A percentile compares a stretch with the other conserved stretches of the same genome.
Conservation (phyloP, 2,797 vertebrate genomes). For the Mallotus villosus region DNA sequence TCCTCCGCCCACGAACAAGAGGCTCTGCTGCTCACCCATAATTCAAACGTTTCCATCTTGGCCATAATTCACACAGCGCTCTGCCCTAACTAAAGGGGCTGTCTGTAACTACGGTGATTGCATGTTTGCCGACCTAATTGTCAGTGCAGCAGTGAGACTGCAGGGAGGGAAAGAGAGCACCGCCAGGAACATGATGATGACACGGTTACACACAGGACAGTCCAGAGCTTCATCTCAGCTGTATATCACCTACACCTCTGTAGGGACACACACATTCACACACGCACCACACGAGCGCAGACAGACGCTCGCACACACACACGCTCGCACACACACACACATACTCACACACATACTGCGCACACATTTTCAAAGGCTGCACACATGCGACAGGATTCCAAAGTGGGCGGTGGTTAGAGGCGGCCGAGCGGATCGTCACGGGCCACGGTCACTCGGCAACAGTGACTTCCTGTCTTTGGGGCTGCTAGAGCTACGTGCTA, state of each 20-base stretch:
- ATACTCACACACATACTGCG: background rate
- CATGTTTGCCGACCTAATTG: slow-evolving; percentile 76
- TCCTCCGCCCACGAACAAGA: slow-evolving; percentile 61
- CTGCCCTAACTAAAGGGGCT: slow-evolving; percentile 72
- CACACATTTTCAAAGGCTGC: background rate
- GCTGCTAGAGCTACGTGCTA: background rate
- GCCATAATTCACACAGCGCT: slow-evolving; percentile 76
- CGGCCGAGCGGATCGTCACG: no score
- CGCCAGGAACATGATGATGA: slow-evolving; percentile 60
- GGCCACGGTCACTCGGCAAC: no score
- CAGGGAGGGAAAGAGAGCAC: slow-evolving; percentile 47
- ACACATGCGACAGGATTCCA: slow-evolving; percentile 7
- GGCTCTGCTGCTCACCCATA: slow-evolving; percentile 71
- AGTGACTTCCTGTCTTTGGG: no score
- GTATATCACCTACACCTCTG: slow-evolving; percentile 30
- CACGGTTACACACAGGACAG: slow-evolving; percentile 45
- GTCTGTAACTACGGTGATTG: slow-evolving; percentile 75
- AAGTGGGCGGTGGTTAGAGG: background rate
- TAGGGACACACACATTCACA: slow-evolving; percentile 4
- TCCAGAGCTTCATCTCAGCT: slow-evolving; percentile 44
- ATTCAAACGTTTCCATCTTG: slow-evolving; percentile 76
- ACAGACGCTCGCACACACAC: slow-evolving; percentile 14
- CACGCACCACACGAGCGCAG: slow-evolving; percentile 19
- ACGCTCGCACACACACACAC: slow-evolving; percentile 16
- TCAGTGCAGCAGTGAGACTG: slow-evolving; percentile 57